Evolutionary conservation across 2,797 vertebrate genomes (phyloP).

Genomic region (Tokudaia muenninki): DNA sequence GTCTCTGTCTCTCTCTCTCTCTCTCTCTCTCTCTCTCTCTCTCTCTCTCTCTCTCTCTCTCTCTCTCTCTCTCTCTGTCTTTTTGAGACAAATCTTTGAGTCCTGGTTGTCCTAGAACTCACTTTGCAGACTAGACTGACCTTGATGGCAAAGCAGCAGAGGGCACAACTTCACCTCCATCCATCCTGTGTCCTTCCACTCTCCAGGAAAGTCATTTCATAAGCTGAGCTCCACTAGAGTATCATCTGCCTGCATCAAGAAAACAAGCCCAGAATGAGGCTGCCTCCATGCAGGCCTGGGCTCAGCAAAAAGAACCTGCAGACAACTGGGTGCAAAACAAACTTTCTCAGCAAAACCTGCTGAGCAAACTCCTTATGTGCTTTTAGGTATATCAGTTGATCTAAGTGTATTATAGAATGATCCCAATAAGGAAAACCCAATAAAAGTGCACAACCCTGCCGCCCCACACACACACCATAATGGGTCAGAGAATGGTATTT

Average conservation of each 20-base stretch:
- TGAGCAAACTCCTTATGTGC: not conserved
- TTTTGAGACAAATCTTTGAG: no score
- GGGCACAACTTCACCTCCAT: not conserved
- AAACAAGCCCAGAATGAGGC: not conserved
- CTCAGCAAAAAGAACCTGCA: no score
- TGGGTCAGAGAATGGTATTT: not conserved
- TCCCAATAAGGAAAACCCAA: not conserved
- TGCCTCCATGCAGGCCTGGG: not conserved
- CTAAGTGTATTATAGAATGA: not conserved
- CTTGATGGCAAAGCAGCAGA: not conserved
- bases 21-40: no score
- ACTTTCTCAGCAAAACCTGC: constrained; percentile 22
- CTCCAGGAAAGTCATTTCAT: not conserved
- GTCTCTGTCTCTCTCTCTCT: no score
- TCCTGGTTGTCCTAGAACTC: no score
- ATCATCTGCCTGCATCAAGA: not conserved
- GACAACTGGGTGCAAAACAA: not conserved
- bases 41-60: no score
- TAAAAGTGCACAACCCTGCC: not conserved
- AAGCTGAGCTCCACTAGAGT: not conserved
- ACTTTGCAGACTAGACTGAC: no score
- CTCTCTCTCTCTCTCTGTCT: no score
- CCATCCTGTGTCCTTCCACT: not conserved
- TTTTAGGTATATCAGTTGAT: constrained; percentile 3
- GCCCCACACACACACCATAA: not conserved